phyloP scores from a whole-genome alignment of 2,888 invertebrate genomes.

The Hemithea aestivaria region DNA sequence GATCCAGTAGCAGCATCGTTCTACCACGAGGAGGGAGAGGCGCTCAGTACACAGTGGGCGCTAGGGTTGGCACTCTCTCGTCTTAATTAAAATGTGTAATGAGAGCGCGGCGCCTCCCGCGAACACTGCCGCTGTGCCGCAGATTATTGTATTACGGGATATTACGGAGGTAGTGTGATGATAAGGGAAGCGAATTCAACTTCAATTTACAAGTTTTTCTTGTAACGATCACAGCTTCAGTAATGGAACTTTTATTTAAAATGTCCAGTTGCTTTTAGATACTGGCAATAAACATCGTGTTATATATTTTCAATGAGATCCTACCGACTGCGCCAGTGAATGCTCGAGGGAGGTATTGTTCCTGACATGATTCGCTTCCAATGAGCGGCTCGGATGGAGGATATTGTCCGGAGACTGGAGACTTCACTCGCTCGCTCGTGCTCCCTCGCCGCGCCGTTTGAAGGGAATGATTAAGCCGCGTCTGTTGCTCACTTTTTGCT shows the following conservation, averaged over 20 bases:
- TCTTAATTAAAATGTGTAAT: constrained; percentile 60
- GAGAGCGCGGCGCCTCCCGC: constrained; percentile 32
- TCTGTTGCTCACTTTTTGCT: constrained; percentile 16
- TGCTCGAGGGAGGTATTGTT: constrained; percentile 5
- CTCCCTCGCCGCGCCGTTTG: constrained; percentile 3
- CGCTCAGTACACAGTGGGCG: constrained; percentile 27
- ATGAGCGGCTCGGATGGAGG: too few relatives aligned
- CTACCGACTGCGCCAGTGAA: background rate
- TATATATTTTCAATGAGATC: constrained; percentile 11
- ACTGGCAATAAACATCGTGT: too few relatives aligned
- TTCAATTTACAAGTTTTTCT: too few relatives aligned
- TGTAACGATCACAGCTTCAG: too few relatives aligned
- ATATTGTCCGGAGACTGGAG: too few relatives aligned
- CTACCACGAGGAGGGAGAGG: background rate
- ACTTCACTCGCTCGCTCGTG: constrained; percentile 5
- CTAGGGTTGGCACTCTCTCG: constrained; percentile 24
- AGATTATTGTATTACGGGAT: constrained; percentile 27
- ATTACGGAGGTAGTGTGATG: constrained; percentile 2
- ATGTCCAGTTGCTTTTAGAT: too few relatives aligned
- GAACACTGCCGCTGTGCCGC: constrained; percentile 1
- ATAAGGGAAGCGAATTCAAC: constrained; percentile 1
- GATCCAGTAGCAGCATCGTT: too few relatives aligned
- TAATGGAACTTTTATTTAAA: too few relatives aligned
- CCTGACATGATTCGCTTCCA: too few relatives aligned
- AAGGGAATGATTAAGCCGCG: constrained; percentile 24